phyloP scores from a whole-genome alignment of 2,888 invertebrate genomes.

The Steinernema hermaphroditum region DNA sequence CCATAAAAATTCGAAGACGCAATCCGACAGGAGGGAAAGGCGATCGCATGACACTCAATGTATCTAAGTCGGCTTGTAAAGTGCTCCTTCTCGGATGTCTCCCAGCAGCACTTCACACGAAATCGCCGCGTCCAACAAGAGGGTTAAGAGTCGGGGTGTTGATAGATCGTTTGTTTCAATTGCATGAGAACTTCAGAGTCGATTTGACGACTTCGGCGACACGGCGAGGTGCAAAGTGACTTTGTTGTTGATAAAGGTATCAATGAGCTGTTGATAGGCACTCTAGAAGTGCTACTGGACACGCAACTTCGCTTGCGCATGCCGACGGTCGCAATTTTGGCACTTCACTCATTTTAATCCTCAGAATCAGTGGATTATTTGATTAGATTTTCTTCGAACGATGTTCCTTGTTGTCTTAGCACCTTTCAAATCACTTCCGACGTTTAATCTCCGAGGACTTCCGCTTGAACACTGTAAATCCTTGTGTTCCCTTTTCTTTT shows the following conservation, averaged over 20 bases:
- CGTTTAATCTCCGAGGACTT: neutral
- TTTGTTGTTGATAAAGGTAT: neutral
- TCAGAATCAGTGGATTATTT: neutral
- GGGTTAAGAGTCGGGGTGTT: neutral
- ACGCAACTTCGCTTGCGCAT: constrained; percentile 11
- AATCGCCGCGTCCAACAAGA: constrained; percentile 14
- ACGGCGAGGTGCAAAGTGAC: constrained; percentile 22
- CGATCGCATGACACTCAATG: constrained; percentile 17
- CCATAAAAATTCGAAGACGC: constrained; percentile 13
- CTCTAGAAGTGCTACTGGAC: constrained; percentile 12
- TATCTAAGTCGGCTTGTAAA: constrained; percentile 24
- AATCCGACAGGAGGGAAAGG: constrained; percentile 10
- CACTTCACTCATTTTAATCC: neutral
- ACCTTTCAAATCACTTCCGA: neutral
- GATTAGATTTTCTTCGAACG: constrained; percentile 9
- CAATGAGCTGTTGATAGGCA: constrained; percentile 17
- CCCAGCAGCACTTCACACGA: constrained; percentile 11
- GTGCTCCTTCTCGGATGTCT: constrained; percentile 25
- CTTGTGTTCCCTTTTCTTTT: neutral
- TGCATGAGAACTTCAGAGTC: constrained; percentile 8
- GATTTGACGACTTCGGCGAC: neutral
- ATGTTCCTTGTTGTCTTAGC: neutral
- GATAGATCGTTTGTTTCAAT: constrained; percentile 14
- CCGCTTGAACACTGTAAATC: neutral
- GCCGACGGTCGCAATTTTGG: neutral